These are phyloP conservation scores for Chelon auratus DNA, from an alignment of 2,797 vertebrate species.

Conservation along the genomic window DNA sequence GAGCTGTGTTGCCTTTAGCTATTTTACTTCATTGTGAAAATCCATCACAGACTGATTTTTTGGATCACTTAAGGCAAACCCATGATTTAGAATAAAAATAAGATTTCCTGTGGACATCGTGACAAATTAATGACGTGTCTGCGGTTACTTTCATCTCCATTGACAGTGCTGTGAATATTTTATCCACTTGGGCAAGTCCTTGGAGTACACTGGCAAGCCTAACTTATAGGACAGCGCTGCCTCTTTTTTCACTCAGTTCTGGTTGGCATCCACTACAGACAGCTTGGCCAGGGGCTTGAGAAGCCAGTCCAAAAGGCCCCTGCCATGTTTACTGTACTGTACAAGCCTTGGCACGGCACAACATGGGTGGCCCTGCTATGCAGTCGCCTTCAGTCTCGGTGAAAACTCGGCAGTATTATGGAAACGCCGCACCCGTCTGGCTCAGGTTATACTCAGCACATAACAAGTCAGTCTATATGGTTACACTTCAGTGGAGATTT, in stretches of 20 bases:
- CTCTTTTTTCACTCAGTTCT: conserved; percentile 73
- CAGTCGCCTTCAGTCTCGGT: conserved; percentile 75
- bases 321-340: conserved; percentile 80
- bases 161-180: conserved; percentile 61
- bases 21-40: conserved; percentile 53
- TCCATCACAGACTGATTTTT: conserved; percentile 51
- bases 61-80: conserved; percentile 50
- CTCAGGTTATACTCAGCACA: conserved; percentile 56
- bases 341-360: conserved; percentile 76
- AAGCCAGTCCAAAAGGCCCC: conserved; percentile 77
- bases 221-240: conserved; percentile 69
- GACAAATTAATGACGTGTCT: conserved; percentile 80
- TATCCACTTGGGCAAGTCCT: conserved; percentile 55
- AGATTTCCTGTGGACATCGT: conserved; percentile 71
- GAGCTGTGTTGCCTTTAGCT: conserved; percentile 22
- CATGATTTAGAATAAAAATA: conserved; percentile 54
- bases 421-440: conserved; percentile 74
- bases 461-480: conserved; percentile 53
- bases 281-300: conserved; percentile 78
- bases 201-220: conserved; percentile 59
- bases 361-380: conserved; percentile 81
- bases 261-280: conserved; percentile 76
- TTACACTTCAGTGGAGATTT: conserved; percentile 27
- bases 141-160: conserved; percentile 59
- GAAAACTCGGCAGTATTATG: conserved; percentile 75